A percentile compares a stretch with the other conserved stretches of the same genome.
Conservation (phyloP, 1,140 invertebrate genomes). For the Charaxes varanes region DNA sequence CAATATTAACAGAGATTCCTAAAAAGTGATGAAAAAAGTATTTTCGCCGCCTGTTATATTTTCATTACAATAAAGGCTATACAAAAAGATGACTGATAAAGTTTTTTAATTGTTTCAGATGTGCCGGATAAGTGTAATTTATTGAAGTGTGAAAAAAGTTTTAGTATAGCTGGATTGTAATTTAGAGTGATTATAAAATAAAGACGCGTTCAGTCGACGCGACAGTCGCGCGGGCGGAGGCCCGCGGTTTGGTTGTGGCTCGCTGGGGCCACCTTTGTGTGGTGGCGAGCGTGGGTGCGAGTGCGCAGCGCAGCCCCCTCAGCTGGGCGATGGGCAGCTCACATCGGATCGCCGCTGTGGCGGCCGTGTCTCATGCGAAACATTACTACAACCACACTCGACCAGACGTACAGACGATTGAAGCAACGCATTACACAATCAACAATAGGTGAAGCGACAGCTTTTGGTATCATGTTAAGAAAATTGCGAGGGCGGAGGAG, state of each 20-base stretch:
- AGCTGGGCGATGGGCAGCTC: slow-evolving; percentile 69
- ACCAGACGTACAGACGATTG: slow-evolving; percentile 30
- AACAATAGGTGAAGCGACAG: too few relatives aligned
- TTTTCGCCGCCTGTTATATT: background rate
- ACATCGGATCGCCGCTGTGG: slow-evolving; percentile 58
- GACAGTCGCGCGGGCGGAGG: slow-evolving; percentile 50
- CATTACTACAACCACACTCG: slow-evolving; percentile 59
- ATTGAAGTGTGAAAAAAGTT: slow-evolving; percentile 19
- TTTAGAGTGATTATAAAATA: too few relatives aligned
- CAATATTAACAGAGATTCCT: too few relatives aligned
- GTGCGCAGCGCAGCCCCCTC: slow-evolving; percentile 60
- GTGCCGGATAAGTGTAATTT: slow-evolving; percentile 18
- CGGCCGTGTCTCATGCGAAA: slow-evolving; percentile 53
- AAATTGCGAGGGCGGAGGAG: too few relatives aligned
- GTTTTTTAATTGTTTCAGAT: slow-evolving; percentile 49
- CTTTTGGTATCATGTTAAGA: too few relatives aligned
- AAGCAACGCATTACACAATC: slow-evolving; percentile 47
- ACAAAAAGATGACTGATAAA: slow-evolving; percentile 1
- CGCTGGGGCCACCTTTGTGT: slow-evolving; percentile 45
- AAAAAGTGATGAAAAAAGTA: background rate
- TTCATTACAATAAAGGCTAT: slow-evolving; percentile 6
- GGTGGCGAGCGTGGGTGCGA: slow-evolving; percentile 43
- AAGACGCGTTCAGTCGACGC: slow-evolving; percentile 14
- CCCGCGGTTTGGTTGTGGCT: slow-evolving; percentile 47
- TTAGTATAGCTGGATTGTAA: too few relatives aligned